Evolutionary conservation across 2,797 vertebrate species (phyloP).

Genomic region (Pangasius larnaudii): DNA sequence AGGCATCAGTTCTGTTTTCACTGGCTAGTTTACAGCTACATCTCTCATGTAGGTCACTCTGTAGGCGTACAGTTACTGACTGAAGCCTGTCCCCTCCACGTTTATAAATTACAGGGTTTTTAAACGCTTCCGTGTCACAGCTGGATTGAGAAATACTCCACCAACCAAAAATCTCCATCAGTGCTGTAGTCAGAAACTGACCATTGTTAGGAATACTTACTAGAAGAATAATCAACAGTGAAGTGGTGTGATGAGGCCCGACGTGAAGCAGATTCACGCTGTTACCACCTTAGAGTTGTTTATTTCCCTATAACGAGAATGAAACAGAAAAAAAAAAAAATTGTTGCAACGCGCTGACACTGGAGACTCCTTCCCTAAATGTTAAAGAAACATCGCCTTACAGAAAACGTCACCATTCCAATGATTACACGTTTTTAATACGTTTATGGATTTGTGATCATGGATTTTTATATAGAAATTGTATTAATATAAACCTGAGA

Average conservation of each 20-base stretch:
- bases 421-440: not conserved
- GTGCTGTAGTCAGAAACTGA: not conserved
- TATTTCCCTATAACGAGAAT: not conserved
- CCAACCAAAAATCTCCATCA: not conserved
- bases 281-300: not conserved
- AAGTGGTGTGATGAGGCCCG: too few species aligned
- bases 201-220: not conserved
- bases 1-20: not conserved
- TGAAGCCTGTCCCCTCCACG: not conserved
- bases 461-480: not conserved
- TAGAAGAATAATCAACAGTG: not conserved
- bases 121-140: not conserved
- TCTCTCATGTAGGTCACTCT: not conserved
- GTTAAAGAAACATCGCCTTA: not conserved
- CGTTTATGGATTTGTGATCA: not conserved
- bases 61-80: not conserved
- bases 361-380: not conserved
- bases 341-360: not conserved
- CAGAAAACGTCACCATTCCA: not conserved
- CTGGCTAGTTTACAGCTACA: not conserved
- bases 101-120: not conserved
- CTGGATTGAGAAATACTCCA: not conserved
- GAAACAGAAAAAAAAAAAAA: not conserved
- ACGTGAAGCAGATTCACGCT: not conserved
- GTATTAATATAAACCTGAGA: not conserved